These are phyloP conservation scores for Ceraclea dissimilis DNA, from an alignment of 2,888 invertebrate genomes.

Conservation along the genomic window DNA sequence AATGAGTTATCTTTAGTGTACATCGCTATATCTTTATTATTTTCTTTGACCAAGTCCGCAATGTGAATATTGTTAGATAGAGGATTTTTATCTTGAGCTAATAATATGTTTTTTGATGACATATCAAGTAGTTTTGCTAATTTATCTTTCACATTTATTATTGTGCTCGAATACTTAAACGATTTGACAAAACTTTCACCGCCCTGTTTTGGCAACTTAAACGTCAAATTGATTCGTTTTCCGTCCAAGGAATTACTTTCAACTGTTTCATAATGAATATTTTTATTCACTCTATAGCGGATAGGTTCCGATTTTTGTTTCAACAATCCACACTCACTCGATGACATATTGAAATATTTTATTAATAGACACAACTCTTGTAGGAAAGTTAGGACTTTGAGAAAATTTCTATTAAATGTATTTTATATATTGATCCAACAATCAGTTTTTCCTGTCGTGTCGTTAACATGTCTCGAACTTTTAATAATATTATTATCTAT, in stretches of 20 bases:
- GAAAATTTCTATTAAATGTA: not conserved
- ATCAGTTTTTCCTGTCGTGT: not conserved
- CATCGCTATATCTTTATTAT: constrained; percentile 9
- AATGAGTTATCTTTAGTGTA: constrained; percentile 16
- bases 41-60: constrained; percentile 7
- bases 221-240: constrained; percentile 18
- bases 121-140: constrained; percentile 51
- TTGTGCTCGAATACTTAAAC: constrained; percentile 45
- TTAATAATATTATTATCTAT: constrained; percentile 1
- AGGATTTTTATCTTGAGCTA: constrained; percentile 42
- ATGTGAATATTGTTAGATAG: constrained; percentile 29
- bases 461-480: not conserved
- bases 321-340: constrained; percentile 7
- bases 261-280: constrained; percentile 9
- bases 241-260: constrained; percentile 22
- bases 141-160: constrained; percentile 54
- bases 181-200: constrained; percentile 42
- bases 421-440: constrained; percentile 11
- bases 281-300: constrained; percentile 8
- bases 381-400: not conserved
- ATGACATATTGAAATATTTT: not conserved
- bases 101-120: constrained; percentile 41
- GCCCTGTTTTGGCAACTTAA: constrained; percentile 19
- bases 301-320: constrained; percentile 22
- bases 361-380: not conserved